Conservation (phyloP, 2,797 vertebrate genomes). For the Poliocrania exsul region DNA sequence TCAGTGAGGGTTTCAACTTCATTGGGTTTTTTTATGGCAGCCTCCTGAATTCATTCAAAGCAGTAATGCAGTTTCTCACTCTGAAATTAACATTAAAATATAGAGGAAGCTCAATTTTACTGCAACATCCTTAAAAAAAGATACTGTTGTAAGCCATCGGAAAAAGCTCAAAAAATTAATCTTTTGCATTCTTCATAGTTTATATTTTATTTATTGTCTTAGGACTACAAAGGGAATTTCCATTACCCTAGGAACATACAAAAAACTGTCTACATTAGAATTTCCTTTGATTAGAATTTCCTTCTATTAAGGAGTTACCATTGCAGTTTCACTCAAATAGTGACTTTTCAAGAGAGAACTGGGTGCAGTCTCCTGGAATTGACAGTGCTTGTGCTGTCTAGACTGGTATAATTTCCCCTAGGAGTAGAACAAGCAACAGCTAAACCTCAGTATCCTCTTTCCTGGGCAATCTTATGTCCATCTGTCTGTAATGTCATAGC, state of each 20-base stretch:
- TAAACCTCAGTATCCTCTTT: not conserved
- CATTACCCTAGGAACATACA: not conserved
- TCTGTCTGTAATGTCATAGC: rapidly evolving
- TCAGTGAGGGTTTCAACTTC: not conserved
- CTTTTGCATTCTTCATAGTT: not conserved
- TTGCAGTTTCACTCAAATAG: not conserved
- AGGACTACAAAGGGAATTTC: not conserved
- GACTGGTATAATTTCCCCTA: not conserved
- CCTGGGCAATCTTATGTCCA: not conserved
- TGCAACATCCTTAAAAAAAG: not conserved
- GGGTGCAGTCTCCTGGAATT: not conserved
- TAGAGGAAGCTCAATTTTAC: not conserved
- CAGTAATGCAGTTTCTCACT: not conserved
- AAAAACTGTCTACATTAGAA: not conserved
- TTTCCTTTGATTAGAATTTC: not conserved
- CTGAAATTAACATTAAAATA: conserved; percentile 2
- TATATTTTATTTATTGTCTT: not conserved
- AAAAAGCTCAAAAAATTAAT: not conserved
- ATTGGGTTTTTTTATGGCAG: not conserved
- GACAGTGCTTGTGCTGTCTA: not conserved
- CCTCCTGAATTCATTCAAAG: not conserved
- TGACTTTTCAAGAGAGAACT: not conserved
- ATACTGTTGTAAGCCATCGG: not conserved
- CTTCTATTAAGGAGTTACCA: not conserved
- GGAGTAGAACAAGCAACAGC: not conserved